Evolutionary conservation across 2,888 invertebrate species (phyloP).

Genomic region (Mimas tiliae): DNA sequence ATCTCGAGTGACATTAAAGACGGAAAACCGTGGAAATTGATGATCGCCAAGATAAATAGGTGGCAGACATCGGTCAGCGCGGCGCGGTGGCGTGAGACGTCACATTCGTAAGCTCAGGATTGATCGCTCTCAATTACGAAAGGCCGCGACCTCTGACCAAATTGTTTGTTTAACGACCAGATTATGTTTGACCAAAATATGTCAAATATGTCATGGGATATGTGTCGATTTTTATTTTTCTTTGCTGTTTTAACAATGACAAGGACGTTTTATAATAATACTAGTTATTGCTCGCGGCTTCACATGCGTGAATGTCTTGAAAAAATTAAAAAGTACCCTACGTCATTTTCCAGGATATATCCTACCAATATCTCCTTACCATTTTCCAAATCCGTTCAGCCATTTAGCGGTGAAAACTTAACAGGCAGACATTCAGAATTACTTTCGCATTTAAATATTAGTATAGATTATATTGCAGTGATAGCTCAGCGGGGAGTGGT

Average conservation of each 20-base stretch:
- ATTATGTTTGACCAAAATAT: slow-evolving; percentile 13
- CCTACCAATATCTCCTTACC: too few species aligned
- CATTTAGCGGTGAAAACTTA: too few species aligned
- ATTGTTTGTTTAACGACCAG: slow-evolving; percentile 7
- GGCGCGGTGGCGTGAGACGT: neutral
- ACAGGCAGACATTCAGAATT: too few species aligned
- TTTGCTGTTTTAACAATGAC: neutral
- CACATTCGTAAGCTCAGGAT: neutral
- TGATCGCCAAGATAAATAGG: slow-evolving; percentile 7
- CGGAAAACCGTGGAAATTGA: neutral
- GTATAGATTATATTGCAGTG: too few species aligned
- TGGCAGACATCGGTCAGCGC: slow-evolving; percentile 6
- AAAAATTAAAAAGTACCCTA: too few species aligned
- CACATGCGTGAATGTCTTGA: too few species aligned
- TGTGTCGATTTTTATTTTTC: neutral
- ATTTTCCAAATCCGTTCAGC: too few species aligned
- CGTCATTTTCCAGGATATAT: too few species aligned
- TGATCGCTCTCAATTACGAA: slow-evolving; percentile 7
- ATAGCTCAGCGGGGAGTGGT: too few species aligned
- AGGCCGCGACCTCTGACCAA: slow-evolving; percentile 4
- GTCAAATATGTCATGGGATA: neutral
- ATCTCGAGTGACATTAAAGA: neutral
- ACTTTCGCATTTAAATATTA: too few species aligned
- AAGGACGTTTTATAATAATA: too few species aligned
- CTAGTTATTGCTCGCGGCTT: too few species aligned